Percentiles rank a stretch among this genome's conserved stretches.
These are phyloP conservation scores for Oreortyx pictus DNA, from an alignment of 2,797 vertebrate genomes.

Conservation along the genomic window DNA sequence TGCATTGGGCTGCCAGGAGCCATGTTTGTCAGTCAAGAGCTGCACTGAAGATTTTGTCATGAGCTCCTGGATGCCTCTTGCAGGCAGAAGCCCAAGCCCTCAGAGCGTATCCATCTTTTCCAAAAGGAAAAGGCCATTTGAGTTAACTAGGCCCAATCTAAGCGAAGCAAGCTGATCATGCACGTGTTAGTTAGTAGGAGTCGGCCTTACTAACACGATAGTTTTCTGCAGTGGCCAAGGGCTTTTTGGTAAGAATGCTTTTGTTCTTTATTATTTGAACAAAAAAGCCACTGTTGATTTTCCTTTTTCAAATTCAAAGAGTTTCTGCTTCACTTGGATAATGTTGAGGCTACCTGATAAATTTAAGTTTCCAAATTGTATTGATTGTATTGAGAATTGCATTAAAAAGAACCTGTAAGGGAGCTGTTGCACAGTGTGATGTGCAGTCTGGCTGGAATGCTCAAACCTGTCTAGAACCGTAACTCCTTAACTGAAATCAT, in stretches of 20 bases:
- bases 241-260: not conserved
- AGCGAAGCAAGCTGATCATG: not conserved
- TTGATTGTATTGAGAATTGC: not conserved
- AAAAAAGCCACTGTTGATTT: conserved; percentile 11
- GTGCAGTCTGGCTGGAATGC: not conserved
- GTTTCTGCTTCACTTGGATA: not conserved
- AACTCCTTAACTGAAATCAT: not conserved
- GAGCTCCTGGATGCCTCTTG: not conserved
- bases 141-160: not conserved
- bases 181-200: not conserved
- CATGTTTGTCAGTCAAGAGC: not conserved
- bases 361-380: not conserved
- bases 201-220: not conserved
- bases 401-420: not conserved
- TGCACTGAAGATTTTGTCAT: not conserved
- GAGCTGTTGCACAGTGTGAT: not conserved
- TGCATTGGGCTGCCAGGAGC: not conserved
- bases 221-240: conserved; percentile 26
- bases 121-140: not conserved
- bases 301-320: not conserved
- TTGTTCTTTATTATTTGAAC: conserved; percentile 36
- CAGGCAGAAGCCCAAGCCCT: not conserved
- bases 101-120: not conserved
- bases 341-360: conserved; percentile 5
- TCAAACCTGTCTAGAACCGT: not conserved